These are phyloP conservation scores for Procavia capensis DNA, from an alignment of 2,113 vertebrate species.

Conservation along the genomic window DNA sequence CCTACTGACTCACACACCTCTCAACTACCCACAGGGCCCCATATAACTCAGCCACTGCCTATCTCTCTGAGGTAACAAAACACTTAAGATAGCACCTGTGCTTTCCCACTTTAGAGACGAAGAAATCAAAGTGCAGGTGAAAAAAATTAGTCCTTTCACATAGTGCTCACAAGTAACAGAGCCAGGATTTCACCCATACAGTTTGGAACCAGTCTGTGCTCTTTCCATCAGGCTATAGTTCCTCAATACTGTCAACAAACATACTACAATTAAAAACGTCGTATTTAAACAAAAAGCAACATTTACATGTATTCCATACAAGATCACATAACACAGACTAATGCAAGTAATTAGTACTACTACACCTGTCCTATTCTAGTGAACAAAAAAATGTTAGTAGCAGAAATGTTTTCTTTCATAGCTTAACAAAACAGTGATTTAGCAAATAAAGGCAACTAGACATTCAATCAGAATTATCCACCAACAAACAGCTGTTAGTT, in stretches of 20 bases:
- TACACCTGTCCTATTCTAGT: not conserved
- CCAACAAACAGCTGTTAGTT: constrained; percentile 62
- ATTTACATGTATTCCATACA: not conserved
- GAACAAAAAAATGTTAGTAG: too few relatives aligned
- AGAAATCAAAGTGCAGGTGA: not conserved
- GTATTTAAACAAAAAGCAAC: constrained; percentile 2
- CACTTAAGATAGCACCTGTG: not conserved
- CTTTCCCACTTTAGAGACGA: not conserved
- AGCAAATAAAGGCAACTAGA: constrained; percentile 51
- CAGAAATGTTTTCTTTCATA: not conserved
- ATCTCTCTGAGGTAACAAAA: not conserved
- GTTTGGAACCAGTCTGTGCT: not conserved
- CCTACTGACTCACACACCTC: not conserved
- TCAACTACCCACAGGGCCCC: not conserved
- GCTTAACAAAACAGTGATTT: constrained; percentile 50
- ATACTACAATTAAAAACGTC: not conserved
- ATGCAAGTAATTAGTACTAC: not conserved
- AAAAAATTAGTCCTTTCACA: constrained; percentile 2
- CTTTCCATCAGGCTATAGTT: not conserved
- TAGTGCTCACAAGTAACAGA: not conserved
- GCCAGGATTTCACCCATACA: not conserved
- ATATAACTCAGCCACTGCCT: not conserved
- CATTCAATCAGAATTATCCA: constrained; percentile 50
- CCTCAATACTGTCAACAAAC: not conserved
- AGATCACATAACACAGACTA: not conserved